These are phyloP conservation scores for Hippocampus mohnikei DNA, from an alignment of 2,113 vertebrate species.

Conservation along the genomic window DNA sequence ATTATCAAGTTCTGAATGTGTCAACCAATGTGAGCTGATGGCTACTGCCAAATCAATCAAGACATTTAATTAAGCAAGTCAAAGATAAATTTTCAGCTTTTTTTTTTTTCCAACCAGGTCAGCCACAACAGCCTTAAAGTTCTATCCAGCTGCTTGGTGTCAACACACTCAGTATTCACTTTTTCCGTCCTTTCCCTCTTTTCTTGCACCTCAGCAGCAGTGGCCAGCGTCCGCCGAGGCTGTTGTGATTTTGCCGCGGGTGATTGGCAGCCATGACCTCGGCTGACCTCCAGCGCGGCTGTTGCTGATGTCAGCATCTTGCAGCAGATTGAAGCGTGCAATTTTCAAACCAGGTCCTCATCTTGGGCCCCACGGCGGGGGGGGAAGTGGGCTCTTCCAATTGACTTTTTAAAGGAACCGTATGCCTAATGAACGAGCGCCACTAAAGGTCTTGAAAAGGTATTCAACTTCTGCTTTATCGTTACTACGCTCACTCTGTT, in stretches of 20 bases:
- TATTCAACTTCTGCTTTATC: neutral
- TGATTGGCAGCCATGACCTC: slow-evolving; percentile 70
- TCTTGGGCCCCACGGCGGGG: slow-evolving; percentile 21
- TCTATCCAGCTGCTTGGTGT: neutral
- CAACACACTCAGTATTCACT: neutral
- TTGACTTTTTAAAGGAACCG: slow-evolving; percentile 61
- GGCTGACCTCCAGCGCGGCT: slow-evolving; percentile 57
- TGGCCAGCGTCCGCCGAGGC: slow-evolving; percentile 33
- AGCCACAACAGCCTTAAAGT: neutral
- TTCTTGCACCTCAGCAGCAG: slow-evolving; percentile 24
- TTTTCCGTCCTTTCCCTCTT: slow-evolving; percentile 13
- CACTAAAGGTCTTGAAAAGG: neutral
- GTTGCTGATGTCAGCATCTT: slow-evolving; percentile 77
- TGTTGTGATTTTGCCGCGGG: slow-evolving; percentile 63
- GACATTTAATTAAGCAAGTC: neutral
- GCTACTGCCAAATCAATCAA: neutral
- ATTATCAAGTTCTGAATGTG: too few relatives aligned
- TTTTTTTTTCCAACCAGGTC: neutral
- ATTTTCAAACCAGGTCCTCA: slow-evolving; percentile 68
- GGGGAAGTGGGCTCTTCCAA: slow-evolving; percentile 39
- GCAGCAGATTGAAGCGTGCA: slow-evolving; percentile 62
- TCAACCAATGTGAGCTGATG: too few relatives aligned
- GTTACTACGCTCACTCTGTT: neutral
- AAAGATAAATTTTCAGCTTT: neutral
- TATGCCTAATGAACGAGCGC: slow-evolving; percentile 20